These are phyloP conservation scores for Leptodactylus fuscus DNA, from an alignment of 2,113 vertebrate species.

Conservation along the genomic window DNA sequence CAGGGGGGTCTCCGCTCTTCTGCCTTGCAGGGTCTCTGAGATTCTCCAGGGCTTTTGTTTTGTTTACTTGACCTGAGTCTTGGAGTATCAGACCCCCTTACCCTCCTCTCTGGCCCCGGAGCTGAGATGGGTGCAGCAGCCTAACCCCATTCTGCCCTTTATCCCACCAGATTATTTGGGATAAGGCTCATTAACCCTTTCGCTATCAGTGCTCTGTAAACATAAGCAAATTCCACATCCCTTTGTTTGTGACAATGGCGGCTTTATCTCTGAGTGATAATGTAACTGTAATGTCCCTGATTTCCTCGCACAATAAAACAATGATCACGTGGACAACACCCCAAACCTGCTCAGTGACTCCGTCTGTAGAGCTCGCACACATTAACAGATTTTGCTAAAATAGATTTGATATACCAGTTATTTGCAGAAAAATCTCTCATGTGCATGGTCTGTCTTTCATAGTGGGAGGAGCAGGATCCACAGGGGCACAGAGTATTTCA, in stretches of 20 bases:
- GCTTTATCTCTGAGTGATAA: background rate
- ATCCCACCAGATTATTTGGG: conserved; percentile 35
- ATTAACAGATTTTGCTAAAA: too few species aligned
- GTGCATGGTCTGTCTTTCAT: too few species aligned
- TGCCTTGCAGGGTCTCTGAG: background rate
- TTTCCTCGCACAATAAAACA: background rate
- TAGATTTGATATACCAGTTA: too few species aligned
- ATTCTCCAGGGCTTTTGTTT: conserved; percentile 4
- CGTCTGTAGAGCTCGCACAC: too few species aligned
- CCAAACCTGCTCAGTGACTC: background rate
- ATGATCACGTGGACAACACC: background rate
- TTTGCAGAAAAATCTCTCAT: too few species aligned
- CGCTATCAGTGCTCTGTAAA: conserved; percentile 41
- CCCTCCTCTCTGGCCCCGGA: background rate
- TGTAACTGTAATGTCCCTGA: background rate
- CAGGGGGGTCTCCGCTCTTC: background rate
- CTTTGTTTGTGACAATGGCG: conserved; percentile 18
- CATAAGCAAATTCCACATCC: conserved; percentile 14
- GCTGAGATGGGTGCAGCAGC: background rate
- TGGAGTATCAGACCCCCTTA: conserved; percentile 40
- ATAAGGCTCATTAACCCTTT: conserved; percentile 35
- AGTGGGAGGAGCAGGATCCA: too few species aligned
- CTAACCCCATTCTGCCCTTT: conserved; percentile 13
- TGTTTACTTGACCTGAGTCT: conserved; percentile 42
- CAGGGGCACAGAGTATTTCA: too few species aligned